Evolutionary conservation across 2,113 vertebrate species (phyloP).

Genomic region (Phylloscopus trochiloides): DNA sequence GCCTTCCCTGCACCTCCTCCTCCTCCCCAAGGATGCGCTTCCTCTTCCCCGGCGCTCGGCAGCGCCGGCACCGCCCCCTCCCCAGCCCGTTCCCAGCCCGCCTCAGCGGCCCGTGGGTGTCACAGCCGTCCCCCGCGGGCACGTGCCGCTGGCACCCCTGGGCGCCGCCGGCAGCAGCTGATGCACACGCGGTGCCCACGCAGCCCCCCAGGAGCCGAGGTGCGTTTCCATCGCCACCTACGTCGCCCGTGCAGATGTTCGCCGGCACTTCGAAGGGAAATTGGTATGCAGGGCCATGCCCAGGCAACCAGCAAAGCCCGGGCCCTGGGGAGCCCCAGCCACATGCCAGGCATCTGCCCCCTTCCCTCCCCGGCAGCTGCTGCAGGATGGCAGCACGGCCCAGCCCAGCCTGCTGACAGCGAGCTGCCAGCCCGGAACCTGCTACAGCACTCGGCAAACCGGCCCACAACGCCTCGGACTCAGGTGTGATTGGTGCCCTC

Average conservation of each 20-base stretch:
- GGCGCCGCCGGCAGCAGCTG: neutral
- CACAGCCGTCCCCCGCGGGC: neutral
- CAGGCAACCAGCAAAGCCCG: neutral
- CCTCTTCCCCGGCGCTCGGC: neutral
- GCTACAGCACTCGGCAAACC: neutral
- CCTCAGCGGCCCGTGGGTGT: neutral
- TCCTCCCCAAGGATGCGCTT: neutral
- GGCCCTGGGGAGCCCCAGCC: constrained; percentile 29
- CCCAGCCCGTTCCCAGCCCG: neutral
- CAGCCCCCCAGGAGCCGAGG: neutral
- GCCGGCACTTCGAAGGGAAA: neutral
- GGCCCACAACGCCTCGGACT: rapidly evolving
- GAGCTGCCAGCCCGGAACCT: neutral
- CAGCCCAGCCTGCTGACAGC: neutral
- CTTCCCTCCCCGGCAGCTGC: neutral
- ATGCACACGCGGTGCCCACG: neutral
- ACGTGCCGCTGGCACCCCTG: neutral
- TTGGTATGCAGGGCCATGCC: neutral
- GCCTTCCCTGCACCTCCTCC: neutral
- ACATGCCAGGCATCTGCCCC: constrained; percentile 15
- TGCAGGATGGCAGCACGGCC: neutral
- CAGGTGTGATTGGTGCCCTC: neutral
- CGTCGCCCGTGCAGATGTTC: neutral
- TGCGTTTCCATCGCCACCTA: neutral
- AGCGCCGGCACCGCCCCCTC: neutral